Evolutionary conservation across 1,140 invertebrate species (phyloP), one percentile per base, ranked within the genome.

Genomic region (Camponotus pennsylvanicus): DNA sequence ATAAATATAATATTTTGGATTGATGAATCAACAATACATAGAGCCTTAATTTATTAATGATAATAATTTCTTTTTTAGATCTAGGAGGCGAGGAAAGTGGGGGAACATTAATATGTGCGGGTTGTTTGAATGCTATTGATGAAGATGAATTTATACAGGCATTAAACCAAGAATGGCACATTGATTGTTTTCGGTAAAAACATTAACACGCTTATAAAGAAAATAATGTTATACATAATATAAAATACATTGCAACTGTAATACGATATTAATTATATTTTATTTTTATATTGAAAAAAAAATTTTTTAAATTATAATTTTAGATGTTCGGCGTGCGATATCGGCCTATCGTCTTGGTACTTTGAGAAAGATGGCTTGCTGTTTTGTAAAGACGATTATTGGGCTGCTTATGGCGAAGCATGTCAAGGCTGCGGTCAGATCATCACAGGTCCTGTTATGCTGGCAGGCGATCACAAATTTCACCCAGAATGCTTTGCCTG

Each of bases 401-500:
- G 98, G 97, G 94, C 97, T 7, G 96, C 97, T n/a, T 99, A 97
- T 94, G 98, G 98, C 0, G 97, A 98, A 94, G 96, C 97, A 27
- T 99, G 98, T 91, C 98, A 98, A 93, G 97, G 98, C 89, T 99
- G 98, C 95, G 96, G 96, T 76, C 96, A 98, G 93, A 96, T 98
- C 77, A 99, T 99, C 91, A 98, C 98, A 0, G 98, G 98, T 0
- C 98, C 98, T 40, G 98, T 99, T 66, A 99, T 99, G 98, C 97
- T 98, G 86, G 98, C 98, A 21, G 98, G 98, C 27, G 98, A 98
- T 93, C 98, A 98, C 94, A 98, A 98, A 94, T 99, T 98, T 95
- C 98, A 99, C 95, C 98, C 98, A 84, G 98, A 99, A 96, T 99
- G 98, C 95, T 98, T 99, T 96, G 97, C 97, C 88, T 99, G 98